These are phyloP conservation scores for Neosilurus hyrtlii DNA, from an alignment of 2,797 vertebrate species.

Conservation along the genomic window DNA sequence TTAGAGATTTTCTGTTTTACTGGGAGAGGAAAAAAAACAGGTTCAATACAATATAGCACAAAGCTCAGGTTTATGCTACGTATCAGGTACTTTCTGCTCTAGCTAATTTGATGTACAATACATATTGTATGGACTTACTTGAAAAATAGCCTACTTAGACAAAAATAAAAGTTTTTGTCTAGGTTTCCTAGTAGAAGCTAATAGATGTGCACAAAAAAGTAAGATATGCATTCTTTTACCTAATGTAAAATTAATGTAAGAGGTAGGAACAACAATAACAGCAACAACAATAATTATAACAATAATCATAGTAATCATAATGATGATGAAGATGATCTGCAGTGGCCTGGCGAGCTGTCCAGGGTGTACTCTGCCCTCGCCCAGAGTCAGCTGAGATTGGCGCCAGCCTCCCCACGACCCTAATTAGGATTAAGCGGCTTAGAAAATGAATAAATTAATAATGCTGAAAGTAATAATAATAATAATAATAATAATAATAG, in stretches of 20 bases:
- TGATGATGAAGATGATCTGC: no score
- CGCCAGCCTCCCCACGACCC: no score
- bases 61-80: not conserved
- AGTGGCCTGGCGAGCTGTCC: no score
- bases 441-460: no score
- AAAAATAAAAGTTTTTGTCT: not conserved
- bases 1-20: not conserved
- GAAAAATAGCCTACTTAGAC: not conserved
- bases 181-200: not conserved
- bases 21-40: not conserved
- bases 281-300: not conserved
- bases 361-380: no score
- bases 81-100: not conserved
- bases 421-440: no score
- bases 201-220: not conserved
- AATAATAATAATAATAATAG: not conserved
- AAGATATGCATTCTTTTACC: not conserved
- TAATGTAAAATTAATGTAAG: not conserved
- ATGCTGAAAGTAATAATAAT: not conserved
- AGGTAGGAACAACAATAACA: no score
- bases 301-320: not conserved
- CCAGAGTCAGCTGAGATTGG: no score
- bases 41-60: not conserved
- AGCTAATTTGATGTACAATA: not conserved
- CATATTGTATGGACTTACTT: not conserved